A percentile compares a stretch with the other conserved stretches of the same genome.
Evolutionary conservation across 2,113 vertebrate species (phyloP).

Genomic region (Malurus cyaneus): DNA sequence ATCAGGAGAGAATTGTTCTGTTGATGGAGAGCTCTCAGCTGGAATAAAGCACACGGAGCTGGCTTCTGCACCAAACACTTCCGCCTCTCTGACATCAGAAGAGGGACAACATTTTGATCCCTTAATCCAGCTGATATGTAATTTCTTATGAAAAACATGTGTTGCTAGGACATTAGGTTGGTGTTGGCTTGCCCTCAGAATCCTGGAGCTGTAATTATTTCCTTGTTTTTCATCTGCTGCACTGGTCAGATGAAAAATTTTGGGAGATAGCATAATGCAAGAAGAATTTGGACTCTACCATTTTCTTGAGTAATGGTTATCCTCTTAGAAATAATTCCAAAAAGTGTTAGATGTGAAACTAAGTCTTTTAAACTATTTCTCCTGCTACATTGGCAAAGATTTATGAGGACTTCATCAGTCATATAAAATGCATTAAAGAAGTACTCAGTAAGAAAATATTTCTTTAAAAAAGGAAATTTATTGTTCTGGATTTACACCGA

Average conservation of each 20-base stretch:
- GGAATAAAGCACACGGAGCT: neutral
- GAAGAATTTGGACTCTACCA: neutral
- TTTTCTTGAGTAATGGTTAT: neutral
- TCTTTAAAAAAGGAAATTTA: neutral
- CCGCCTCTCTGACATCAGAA: neutral
- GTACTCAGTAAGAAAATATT: neutral
- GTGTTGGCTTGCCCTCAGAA: neutral
- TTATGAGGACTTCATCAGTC: neutral
- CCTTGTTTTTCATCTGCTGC: neutral
- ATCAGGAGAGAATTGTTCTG: neutral
- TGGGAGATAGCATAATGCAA: neutral
- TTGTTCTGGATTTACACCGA: neutral
- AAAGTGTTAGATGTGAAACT: neutral
- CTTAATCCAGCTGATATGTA: neutral
- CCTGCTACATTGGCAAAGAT: neutral
- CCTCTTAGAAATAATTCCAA: neutral
- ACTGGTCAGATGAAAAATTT: neutral
- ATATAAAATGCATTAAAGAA: neutral
- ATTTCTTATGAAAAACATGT: neutral
- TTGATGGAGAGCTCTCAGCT: slow-evolving; percentile 37
- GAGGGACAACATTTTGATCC: neutral
- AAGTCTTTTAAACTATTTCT: neutral
- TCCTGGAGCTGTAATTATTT: neutral
- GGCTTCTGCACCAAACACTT: slow-evolving; percentile 8
- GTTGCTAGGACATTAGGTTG: neutral